Conservation (phyloP, 2,113 vertebrate genomes). For the Scolopax mira region DNA sequence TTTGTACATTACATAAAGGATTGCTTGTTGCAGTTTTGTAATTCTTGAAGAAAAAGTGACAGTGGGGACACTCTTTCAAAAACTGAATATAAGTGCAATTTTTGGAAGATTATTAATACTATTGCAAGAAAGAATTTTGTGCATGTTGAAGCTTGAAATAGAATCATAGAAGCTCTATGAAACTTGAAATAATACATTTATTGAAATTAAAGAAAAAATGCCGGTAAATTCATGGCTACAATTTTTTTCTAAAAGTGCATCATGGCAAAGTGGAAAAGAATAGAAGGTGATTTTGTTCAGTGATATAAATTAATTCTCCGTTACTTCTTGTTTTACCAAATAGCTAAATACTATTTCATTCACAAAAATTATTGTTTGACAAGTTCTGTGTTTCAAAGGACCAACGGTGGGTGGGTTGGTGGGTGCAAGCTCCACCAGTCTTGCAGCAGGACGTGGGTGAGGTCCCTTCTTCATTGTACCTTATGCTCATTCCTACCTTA, state of each 20-base stretch:
- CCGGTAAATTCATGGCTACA: neutral
- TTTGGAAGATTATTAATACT: neutral
- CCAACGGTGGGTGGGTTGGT: rapidly evolving
- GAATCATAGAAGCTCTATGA: neutral
- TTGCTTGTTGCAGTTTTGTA: neutral
- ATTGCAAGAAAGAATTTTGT: neutral
- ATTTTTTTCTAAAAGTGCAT: neutral
- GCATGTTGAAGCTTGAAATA: neutral
- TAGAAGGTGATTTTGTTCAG: neutral
- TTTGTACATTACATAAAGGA: neutral
- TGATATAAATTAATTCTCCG: neutral
- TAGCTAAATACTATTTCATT: too few species aligned
- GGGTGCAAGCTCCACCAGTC: neutral
- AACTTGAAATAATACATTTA: neutral
- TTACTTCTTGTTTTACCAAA: neutral
- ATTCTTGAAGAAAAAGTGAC: neutral
- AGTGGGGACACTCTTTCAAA: neutral
- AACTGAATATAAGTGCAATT: neutral
- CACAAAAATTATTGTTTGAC: neutral
- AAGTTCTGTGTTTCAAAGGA: neutral
- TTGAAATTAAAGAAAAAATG: neutral
- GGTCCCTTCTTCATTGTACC: neutral
- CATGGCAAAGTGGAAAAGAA: neutral
- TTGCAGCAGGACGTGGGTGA: neutral
- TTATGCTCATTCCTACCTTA: neutral